Percentiles rank a stretch among this genome's conserved stretches.
These are phyloP conservation scores for Diaprepes abbreviatus DNA, from an alignment of 2,888 invertebrate genomes.

Conservation along the genomic window DNA sequence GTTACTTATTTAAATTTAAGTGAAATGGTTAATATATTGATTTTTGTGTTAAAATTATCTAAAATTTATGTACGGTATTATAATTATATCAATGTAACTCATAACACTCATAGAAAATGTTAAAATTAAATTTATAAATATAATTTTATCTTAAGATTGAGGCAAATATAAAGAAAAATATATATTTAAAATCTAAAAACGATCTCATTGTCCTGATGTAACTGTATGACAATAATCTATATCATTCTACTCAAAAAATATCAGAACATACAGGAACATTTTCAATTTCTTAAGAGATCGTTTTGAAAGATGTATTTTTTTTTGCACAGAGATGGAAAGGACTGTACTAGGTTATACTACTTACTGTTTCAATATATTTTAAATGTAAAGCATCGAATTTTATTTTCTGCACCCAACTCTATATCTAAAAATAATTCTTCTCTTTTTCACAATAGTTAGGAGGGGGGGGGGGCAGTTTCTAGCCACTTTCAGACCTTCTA, in stretches of 20 bases:
- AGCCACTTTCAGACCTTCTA: no score
- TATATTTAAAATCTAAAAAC: slow-evolving; percentile 32
- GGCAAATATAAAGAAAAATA: slow-evolving; percentile 5
- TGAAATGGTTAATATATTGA: slow-evolving; percentile 12
- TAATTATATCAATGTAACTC: slow-evolving; percentile 27
- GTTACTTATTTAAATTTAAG: slow-evolving; percentile 38
- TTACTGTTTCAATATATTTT: slow-evolving; percentile 50
- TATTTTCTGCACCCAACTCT: no score
- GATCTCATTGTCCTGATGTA: slow-evolving; percentile 35
- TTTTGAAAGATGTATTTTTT: slow-evolving; percentile 38
- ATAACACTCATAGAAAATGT: slow-evolving; percentile 17
- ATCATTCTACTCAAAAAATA: slow-evolving; percentile 37
- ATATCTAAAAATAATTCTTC: no score
- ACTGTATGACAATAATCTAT: slow-evolving; percentile 45
- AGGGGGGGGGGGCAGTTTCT: no score
- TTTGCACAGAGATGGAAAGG: slow-evolving; percentile 41
- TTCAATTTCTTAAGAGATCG: slow-evolving; percentile 32
- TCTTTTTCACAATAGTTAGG: no score
- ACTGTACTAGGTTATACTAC: slow-evolving; percentile 45
- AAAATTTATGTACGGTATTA: slow-evolving; percentile 23
- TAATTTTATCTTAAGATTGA: not conserved
- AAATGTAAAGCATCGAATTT: no score
- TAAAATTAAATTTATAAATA: no score
- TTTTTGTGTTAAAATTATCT: slow-evolving; percentile 18
- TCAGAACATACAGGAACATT: slow-evolving; percentile 41